Percentiles rank a stretch among this genome's conserved stretches.
These are phyloP conservation scores for Littorina saxatilis DNA, from an alignment of 1,140 invertebrate genomes.

Conservation along the genomic window DNA sequence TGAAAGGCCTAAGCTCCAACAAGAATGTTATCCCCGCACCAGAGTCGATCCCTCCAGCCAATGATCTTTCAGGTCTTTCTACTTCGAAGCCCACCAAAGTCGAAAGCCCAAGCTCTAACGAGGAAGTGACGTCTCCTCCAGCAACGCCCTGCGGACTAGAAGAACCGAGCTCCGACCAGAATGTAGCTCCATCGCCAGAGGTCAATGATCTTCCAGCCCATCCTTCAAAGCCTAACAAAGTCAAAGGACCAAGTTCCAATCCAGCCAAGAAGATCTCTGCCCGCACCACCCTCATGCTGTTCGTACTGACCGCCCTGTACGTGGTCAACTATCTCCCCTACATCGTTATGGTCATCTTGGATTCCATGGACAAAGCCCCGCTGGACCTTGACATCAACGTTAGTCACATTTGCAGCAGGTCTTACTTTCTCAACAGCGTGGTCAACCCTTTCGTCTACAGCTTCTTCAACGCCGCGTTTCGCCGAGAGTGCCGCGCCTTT, in stretches of 20 bases:
- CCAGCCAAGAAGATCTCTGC: too few species aligned
- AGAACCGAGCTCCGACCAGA: not conserved
- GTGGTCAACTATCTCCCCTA: constrained; percentile 9
- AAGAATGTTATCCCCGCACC: not conserved
- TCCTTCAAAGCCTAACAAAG: not conserved
- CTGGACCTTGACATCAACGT: not conserved
- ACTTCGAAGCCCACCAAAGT: not conserved
- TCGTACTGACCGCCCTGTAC: not conserved
- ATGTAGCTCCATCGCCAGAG: not conserved
- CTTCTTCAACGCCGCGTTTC: not conserved
- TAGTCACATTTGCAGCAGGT: not conserved
- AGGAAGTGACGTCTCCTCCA: not conserved
- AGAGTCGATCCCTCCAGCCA: not conserved
- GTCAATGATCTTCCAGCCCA: too few species aligned
- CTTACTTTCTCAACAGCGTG: constrained; percentile 16
- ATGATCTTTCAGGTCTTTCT: too few species aligned
- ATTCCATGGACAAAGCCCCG: too few species aligned
- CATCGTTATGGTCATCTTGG: not conserved
- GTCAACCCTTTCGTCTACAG: too few species aligned
- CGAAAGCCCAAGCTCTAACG: not conserved
- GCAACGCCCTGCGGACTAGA: too few species aligned
- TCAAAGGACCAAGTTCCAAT: not conserved
- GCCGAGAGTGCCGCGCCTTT: not conserved
- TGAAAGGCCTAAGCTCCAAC: not conserved
- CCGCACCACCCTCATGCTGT: constrained; percentile 14